phyloP scores from a whole-genome alignment of 2,888 invertebrate species.

The Girardia tigrina region DNA sequence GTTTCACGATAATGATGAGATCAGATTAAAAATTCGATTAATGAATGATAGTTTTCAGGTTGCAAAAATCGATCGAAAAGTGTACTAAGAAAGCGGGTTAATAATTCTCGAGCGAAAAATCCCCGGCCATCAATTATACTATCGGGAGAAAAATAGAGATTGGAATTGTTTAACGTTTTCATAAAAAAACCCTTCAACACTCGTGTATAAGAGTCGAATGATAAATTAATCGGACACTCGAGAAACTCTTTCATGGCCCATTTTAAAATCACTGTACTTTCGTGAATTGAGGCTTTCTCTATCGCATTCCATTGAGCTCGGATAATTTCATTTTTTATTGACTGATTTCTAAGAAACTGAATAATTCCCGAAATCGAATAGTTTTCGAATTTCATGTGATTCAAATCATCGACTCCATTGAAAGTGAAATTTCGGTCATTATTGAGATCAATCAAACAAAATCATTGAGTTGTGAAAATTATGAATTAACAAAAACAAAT shows the following conservation, averaged over 20 bases:
- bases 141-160: conserved; percentile 8
- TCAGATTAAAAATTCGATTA: neutral
- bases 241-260: neutral
- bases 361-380: too few relatives aligned
- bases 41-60: neutral
- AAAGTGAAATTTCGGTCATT: too few relatives aligned
- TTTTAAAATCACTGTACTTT: neutral
- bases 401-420: too few relatives aligned
- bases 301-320: too few relatives aligned
- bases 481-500: too few relatives aligned
- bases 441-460: too few relatives aligned
- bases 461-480: too few relatives aligned
- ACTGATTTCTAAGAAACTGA: too few relatives aligned
- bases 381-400: too few relatives aligned
- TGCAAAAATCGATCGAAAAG: neutral
- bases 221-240: neutral
- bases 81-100: neutral
- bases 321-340: too few relatives aligned
- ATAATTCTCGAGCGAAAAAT: neutral
- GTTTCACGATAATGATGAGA: neutral
- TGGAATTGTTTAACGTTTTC: neutral
- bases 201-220: neutral
- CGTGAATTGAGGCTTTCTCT: neutral
- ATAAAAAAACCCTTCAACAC: neutral
- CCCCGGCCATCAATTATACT: neutral